Evolutionary conservation across 2,888 invertebrate genomes (phyloP).

Genomic region (Eupithecia tripunctaria): DNA sequence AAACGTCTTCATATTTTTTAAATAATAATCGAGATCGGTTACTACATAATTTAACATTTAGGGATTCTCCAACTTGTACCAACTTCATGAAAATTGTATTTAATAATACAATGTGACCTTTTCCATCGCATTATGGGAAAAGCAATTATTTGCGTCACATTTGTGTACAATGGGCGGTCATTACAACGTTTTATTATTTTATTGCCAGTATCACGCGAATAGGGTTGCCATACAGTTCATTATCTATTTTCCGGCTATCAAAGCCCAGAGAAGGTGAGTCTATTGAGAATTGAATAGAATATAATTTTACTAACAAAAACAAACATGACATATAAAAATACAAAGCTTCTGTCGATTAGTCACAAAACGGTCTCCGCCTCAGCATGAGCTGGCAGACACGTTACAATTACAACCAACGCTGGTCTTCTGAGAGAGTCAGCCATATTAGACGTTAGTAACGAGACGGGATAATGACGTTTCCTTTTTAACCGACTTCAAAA

Average conservation of each 20-base stretch:
- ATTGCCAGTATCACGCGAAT: constrained; percentile 46
- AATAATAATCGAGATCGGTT: not conserved
- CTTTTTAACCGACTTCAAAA: too few species aligned
- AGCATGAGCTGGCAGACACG: too few species aligned
- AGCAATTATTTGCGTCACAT: constrained; percentile 57
- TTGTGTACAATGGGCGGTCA: constrained; percentile 51
- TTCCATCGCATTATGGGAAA: constrained; percentile 45
- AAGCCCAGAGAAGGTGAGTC: not conserved
- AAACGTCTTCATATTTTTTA: not conserved
- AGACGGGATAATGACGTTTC: too few species aligned
- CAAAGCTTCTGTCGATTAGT: too few species aligned
- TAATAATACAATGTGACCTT: constrained; percentile 35
- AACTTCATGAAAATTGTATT: constrained; percentile 16
- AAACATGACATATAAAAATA: too few species aligned
- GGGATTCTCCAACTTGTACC: not conserved
- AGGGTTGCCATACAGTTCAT: constrained; percentile 16
- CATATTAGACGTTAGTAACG: too few species aligned
- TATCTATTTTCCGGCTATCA: constrained; percentile 7
- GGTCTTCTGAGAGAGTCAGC: too few species aligned
- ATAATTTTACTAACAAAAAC: too few species aligned
- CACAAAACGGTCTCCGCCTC: too few species aligned
- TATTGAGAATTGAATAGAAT: too few species aligned
- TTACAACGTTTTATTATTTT: constrained; percentile 57
- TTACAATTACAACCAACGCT: too few species aligned
- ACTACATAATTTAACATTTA: not conserved